Percentiles rank a stretch among this genome's conserved stretches.
These are phyloP conservation scores for Podiceps cristatus DNA, from an alignment of 2,113 vertebrate species.

Conservation along the genomic window DNA sequence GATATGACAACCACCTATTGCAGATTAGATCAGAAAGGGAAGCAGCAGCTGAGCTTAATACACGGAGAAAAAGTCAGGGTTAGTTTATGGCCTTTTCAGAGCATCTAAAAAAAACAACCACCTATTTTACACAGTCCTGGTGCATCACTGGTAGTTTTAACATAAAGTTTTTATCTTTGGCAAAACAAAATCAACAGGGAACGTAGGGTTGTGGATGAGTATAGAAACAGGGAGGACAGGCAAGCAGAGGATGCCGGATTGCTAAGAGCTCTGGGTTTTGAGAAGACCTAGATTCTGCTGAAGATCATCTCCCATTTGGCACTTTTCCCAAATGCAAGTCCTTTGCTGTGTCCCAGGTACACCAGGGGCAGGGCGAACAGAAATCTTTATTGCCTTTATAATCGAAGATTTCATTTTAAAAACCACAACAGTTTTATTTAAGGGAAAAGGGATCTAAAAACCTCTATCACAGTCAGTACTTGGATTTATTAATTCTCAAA, in stretches of 20 bases:
- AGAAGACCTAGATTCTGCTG: background rate
- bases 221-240: background rate
- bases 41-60: background rate
- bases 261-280: background rate
- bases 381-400: background rate
- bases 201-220: background rate
- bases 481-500: background rate
- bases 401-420: background rate
- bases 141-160: background rate
- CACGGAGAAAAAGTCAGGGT: background rate
- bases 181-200: background rate
- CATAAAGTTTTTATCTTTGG: background rate
- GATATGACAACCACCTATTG: conserved; percentile 4
- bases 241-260: background rate
- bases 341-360: background rate
- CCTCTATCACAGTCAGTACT: background rate
- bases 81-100: background rate
- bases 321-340: background rate
- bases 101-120: background rate
- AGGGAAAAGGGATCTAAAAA: background rate
- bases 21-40: conserved; percentile 24
- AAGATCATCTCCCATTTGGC: background rate
- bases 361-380: background rate
- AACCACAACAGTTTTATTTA: background rate
- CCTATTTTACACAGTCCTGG: background rate